These are phyloP conservation scores for Melinopterus prodromus DNA, from an alignment of 2,888 invertebrate genomes.

Conservation along the genomic window DNA sequence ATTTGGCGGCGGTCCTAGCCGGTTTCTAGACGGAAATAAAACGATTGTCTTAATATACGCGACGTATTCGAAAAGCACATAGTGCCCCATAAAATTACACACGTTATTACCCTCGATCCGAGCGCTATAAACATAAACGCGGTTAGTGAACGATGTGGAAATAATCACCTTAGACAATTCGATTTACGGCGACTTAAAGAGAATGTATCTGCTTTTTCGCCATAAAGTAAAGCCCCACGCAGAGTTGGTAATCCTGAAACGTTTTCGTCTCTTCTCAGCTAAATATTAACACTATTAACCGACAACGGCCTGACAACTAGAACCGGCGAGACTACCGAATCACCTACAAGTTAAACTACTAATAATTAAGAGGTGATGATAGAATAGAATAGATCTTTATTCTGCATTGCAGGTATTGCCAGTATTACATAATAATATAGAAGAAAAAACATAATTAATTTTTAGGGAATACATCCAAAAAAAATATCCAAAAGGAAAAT, in stretches of 20 bases:
- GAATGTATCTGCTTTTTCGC: neutral
- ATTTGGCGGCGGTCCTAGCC: constrained; percentile 13
- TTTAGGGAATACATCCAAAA: too few species aligned
- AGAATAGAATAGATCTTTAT: too few species aligned
- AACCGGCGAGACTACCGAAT: too few species aligned
- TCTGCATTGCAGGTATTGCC: too few species aligned
- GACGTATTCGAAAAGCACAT: neutral
- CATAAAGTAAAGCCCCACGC: neutral
- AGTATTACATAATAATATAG: too few species aligned
- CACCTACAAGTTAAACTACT: too few species aligned
- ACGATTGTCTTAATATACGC: neutral
- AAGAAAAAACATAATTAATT: too few species aligned
- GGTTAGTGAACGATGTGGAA: constrained; percentile 4
- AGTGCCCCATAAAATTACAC: constrained; percentile 4
- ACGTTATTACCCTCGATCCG: neutral
- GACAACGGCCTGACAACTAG: too few species aligned
- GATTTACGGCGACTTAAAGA: neutral
- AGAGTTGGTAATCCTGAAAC: neutral
- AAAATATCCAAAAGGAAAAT: too few species aligned
- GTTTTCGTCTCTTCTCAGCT: neutral
- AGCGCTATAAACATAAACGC: neutral
- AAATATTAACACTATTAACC: neutral
- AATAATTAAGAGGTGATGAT: too few species aligned
- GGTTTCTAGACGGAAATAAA: neutral
- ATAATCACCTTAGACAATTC: neutral